phyloP scores from a whole-genome alignment of 1,140 invertebrate genomes.

The Reticulitermes speratus region DNA sequence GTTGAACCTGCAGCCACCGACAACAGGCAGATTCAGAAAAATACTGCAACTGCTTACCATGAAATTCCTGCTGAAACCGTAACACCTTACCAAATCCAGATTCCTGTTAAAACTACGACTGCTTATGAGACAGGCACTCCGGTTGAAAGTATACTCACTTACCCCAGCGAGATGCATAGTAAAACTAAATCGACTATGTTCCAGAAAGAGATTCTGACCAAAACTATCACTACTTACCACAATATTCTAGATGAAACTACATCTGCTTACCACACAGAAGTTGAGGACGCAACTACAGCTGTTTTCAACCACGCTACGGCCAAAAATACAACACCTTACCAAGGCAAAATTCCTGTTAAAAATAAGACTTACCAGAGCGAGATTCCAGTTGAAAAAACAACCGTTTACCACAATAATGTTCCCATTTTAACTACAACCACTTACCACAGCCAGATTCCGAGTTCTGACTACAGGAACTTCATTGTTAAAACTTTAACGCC shows the following conservation, averaged over 20 bases:
- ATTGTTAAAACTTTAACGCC: no score
- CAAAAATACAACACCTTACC: background rate
- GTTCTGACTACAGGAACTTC: no score
- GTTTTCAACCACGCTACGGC: background rate
- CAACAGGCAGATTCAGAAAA: background rate
- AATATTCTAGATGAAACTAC: background rate
- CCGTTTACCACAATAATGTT: background rate
- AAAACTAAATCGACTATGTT: background rate
- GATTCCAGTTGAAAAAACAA: background rate
- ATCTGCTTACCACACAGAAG: background rate
- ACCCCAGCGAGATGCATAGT: background rate
- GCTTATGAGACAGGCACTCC: background rate
- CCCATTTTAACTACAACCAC: background rate
- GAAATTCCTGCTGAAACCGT: background rate
- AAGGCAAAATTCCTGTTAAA: background rate
- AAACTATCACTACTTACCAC: background rate
- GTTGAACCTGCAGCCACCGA: background rate
- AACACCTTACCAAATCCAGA: background rate
- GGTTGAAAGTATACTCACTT: background rate
- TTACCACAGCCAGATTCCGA: no score
- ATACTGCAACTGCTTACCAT: background rate
- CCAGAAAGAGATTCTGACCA: no score
- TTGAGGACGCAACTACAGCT: background rate
- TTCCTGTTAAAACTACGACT: background rate
- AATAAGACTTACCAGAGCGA: background rate